phyloP scores from a whole-genome alignment of 2,797 vertebrate species.

The Ciconia nigra region DNA sequence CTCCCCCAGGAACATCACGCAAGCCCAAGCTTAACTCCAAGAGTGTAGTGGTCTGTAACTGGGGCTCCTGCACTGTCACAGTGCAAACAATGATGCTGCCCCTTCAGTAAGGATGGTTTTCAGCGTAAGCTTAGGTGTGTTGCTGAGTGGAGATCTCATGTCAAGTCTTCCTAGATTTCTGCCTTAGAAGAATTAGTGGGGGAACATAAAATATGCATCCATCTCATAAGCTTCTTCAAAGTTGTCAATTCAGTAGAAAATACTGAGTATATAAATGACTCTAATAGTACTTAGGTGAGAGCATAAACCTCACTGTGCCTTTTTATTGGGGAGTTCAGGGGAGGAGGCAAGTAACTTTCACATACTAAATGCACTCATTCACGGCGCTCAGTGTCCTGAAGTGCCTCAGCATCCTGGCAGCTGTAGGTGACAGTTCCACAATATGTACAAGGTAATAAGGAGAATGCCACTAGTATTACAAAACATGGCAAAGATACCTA shows the following conservation, averaged over 20 bases:
- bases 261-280: neutral
- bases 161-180: neutral
- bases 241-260: neutral
- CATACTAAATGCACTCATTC: neutral
- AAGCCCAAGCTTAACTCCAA: neutral
- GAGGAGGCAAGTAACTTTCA: neutral
- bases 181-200: neutral
- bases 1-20: neutral
- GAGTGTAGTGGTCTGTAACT: rapidly evolving
- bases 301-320: neutral
- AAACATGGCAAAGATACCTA: slow-evolving; percentile 4
- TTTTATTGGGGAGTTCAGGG: neutral
- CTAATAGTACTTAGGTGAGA: neutral
- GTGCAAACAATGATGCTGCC: neutral
- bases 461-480: neutral
- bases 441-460: slow-evolving; percentile 14
- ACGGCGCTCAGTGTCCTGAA: slow-evolving; percentile 2
- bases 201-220: neutral
- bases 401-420: slow-evolving; percentile 18
- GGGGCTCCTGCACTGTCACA: neutral
- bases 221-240: neutral
- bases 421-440: neutral
- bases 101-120: neutral
- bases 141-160: neutral
- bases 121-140: neutral